Percentiles rank a stretch among this genome's conserved stretches.
Evolutionary conservation across 1,140 invertebrate genomes (phyloP).

Genomic region (Hydropsyche tenuis): DNA sequence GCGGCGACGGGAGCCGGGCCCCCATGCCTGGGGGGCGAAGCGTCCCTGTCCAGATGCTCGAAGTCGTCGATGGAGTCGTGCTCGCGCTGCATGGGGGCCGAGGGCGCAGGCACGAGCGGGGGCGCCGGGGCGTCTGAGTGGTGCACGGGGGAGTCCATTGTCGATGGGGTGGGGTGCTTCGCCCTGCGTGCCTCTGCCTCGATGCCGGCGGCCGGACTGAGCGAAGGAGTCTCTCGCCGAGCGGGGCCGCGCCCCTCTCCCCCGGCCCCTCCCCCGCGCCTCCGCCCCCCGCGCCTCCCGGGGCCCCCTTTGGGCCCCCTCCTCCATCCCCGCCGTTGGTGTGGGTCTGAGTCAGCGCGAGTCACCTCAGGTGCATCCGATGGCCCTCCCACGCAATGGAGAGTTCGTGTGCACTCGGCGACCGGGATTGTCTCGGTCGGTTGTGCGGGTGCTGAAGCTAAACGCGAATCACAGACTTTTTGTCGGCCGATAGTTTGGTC

Average conservation of each 20-base stretch:
- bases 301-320: neutral
- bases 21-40: constrained; percentile 52
- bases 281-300: constrained; percentile 29
- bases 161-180: neutral
- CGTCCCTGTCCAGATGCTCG: constrained; percentile 69
- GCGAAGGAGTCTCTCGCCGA: constrained; percentile 47
- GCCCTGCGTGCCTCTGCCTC: neutral
- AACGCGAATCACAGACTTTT: too few species aligned
- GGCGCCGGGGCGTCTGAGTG: constrained; percentile 52
- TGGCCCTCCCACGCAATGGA: neutral
- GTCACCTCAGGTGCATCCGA: constrained; percentile 52
- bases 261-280: constrained; percentile 52
- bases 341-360: constrained; percentile 56
- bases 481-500: too few species aligned
- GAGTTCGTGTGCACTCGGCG: neutral
- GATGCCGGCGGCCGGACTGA: constrained; percentile 1
- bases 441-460: neutral
- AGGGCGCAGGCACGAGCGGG: constrained; percentile 40
- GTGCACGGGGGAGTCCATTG: constrained; percentile 53
- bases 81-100: constrained; percentile 62
- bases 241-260: constrained; percentile 53
- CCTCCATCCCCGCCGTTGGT: constrained; percentile 51
- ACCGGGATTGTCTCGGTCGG: neutral
- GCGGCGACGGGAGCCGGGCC: constrained; percentile 21
- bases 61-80: constrained; percentile 75